Evolutionary conservation across 2,797 vertebrate species (phyloP), one percentile per base, ranked within the genome.

Genomic region (Melanotaenia pygmaea): DNA sequence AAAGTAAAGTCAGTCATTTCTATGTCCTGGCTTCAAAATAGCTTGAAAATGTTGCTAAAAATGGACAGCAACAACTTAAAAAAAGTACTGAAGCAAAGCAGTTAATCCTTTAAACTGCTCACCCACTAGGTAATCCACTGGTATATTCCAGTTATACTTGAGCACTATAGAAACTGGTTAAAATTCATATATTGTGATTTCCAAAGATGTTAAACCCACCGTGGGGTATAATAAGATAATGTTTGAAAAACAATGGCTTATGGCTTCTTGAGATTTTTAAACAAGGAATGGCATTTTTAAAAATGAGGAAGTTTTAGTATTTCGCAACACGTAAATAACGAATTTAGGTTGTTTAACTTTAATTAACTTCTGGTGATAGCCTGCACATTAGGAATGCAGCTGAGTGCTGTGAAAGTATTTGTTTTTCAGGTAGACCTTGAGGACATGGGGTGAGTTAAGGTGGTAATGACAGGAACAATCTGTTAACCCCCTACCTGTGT

Each of bases 401-500:
- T 63, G 30, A 24, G 54, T 53, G 26, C 28, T 28, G 20, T 22
- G 8, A 20, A 51, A 57, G 57, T 26, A 2, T 54, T 38, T 38
- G 22, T 56, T 53, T 64, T 45, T 30, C 30, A 43, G 12, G 3
- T 32, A 22, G 43, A 67, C 40, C 34, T 40, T 45, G 20, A 14
- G 35, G 40, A 65, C 37, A 38, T 2, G 37, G 28, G 16, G 51
- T 47, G 34, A 30, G 18, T 70, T 58, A 59, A 24, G 59, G 34
- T 71, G 45, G 30, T 62, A 6, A 12, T 54, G 59, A 34, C 66
- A 67, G 32, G 5, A 45, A 40, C 30, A 50, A 64, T 6, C 45
- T 50, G 59, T 65, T 22, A 43, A 40, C 12, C 38, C 20, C 0
- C 58, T 20, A 1, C 24, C 20, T 34, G 32, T n/a, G 38, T 54